These are phyloP conservation scores for Rapana venosa DNA, from an alignment of 2,888 invertebrate species.

Conservation along the genomic window DNA sequence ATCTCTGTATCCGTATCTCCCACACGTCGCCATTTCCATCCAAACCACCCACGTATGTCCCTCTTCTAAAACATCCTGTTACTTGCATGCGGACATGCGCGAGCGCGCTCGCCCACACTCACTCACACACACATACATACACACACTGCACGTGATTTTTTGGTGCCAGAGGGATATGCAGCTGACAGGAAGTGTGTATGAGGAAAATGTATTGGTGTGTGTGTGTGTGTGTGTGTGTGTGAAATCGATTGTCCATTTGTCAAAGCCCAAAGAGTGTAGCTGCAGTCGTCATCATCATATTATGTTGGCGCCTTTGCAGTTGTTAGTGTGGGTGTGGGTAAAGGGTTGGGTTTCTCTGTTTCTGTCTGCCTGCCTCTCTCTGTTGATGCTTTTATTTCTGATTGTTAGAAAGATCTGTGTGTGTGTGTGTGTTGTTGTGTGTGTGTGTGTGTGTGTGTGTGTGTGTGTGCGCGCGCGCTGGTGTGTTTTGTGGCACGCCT, in stretches of 20 bases:
- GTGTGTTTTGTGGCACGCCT: not conserved
- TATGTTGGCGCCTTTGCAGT: not conserved
- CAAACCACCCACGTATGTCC: too few species aligned
- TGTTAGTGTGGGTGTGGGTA: not conserved
- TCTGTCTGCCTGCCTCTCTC: not conserved
- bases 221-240: not conserved
- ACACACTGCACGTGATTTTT: not conserved
- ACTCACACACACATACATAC: not conserved
- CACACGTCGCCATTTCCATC: too few species aligned
- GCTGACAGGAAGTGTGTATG: constrained; percentile 9
- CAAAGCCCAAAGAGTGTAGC: not conserved
- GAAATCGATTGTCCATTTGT: not conserved
- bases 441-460: too few species aligned
- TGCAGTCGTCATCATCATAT: not conserved
- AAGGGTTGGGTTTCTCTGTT: not conserved
- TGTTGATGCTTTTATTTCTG: not conserved
- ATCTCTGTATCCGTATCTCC: too few species aligned
- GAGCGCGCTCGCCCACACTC: not conserved
- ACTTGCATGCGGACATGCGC: not conserved
- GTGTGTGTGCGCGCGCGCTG: too few species aligned
- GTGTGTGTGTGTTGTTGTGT: not conserved
- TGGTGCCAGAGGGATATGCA: not conserved
- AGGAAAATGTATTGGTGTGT: too few species aligned
- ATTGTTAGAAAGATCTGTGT: not conserved
- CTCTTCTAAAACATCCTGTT: too few species aligned